Conservation (phyloP, 1,140 invertebrate genomes). For the Saxidomus purpurata region DNA sequence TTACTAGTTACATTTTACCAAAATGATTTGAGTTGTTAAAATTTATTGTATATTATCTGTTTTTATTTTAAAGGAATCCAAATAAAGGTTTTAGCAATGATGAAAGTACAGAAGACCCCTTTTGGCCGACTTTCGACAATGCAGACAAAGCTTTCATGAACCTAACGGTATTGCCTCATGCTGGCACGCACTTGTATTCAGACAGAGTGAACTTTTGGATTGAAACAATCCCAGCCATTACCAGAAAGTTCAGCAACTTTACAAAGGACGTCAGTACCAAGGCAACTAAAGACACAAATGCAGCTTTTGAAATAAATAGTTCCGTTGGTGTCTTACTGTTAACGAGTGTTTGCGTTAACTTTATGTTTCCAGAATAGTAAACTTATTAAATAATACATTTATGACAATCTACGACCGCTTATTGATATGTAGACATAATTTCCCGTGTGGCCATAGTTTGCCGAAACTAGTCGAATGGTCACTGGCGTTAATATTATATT, state of each 20-base stretch:
- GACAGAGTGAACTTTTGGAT: slow-evolving; percentile 49
- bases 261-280: background rate
- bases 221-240: background rate
- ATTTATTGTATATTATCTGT: background rate
- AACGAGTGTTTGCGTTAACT: no score
- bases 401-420: no score
- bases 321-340: background rate
- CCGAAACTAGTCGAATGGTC: no score
- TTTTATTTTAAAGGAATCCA: background rate
- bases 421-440: no score
- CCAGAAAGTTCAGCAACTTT: background rate
- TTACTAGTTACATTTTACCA: no score
- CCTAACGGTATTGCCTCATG: background rate
- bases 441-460: no score
- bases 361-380: no score
- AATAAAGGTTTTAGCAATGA: background rate
- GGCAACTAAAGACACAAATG: background rate
- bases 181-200: background rate
- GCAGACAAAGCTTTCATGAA: slow-evolving; percentile 7
- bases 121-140: slow-evolving; percentile 15
- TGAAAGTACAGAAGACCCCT: background rate
- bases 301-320: background rate
- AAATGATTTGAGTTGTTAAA: background rate
- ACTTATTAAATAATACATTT: no score
- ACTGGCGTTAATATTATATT: no score